Conservation (phyloP, 1,140 invertebrate species). For the Aphis craccivora region DNA sequence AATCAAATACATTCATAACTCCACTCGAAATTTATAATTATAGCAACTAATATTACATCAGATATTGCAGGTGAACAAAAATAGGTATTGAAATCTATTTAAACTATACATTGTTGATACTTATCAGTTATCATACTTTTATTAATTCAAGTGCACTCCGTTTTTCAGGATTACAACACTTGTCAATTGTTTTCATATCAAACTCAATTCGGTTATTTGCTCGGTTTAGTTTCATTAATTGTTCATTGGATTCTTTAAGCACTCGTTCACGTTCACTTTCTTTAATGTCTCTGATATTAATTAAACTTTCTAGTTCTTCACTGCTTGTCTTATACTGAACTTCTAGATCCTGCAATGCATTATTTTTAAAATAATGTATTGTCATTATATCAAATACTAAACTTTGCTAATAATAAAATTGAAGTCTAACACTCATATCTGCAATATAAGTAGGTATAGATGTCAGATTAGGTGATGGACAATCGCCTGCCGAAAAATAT, state of each 20-base stretch:
- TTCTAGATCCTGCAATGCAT: slow-evolving; percentile 29
- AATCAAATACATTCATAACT: too few species aligned
- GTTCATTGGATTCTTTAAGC: slow-evolving; percentile 27
- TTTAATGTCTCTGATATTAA: background rate
- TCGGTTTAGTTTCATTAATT: slow-evolving; percentile 15
- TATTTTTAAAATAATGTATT: background rate
- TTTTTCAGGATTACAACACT: background rate
- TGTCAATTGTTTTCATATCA: slow-evolving; percentile 13
- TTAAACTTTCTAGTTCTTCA: slow-evolving; percentile 6
- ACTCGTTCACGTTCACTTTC: background rate
- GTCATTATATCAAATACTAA: background rate
- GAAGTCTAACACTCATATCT: too few species aligned
- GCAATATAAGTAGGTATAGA: too few species aligned
- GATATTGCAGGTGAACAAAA: too few species aligned
- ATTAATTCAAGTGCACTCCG: background rate
- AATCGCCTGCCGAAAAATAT: too few species aligned
- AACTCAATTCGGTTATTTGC: slow-evolving; percentile 4
- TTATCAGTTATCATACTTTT: slow-evolving; percentile 19
- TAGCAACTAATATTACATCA: too few species aligned
- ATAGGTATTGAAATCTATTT: too few species aligned
- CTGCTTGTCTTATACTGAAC: background rate
- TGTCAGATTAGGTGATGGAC: too few species aligned
- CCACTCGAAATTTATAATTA: too few species aligned
- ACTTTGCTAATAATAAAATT: too few species aligned
- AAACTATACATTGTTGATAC: background rate